Percentiles rank a stretch among this genome's conserved stretches.
These are phyloP conservation scores for Vulpes ferrilata DNA, from an alignment of 2,113 vertebrate species.

Conservation along the genomic window DNA sequence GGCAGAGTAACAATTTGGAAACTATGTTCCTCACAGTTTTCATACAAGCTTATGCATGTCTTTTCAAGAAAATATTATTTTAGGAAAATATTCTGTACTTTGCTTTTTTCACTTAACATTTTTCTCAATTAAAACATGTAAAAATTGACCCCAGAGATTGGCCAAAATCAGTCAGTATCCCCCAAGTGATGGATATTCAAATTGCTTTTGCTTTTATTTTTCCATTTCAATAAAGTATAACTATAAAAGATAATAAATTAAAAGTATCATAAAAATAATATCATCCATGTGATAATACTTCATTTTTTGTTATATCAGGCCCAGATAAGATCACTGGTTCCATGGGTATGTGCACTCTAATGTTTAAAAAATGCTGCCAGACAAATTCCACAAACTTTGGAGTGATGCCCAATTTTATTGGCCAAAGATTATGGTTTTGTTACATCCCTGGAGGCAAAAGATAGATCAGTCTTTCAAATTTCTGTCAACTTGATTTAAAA, in stretches of 20 bases:
- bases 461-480: conserved; percentile 35
- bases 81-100: background rate
- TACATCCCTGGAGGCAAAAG: background rate
- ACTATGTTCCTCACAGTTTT: background rate
- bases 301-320: background rate
- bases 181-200: background rate
- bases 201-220: background rate
- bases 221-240: background rate
- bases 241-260: background rate
- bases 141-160: background rate
- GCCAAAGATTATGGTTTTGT: background rate
- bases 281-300: background rate
- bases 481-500: background rate
- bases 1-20: background rate
- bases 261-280: background rate
- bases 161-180: background rate
- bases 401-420: background rate
- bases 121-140: background rate
- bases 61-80: background rate
- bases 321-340: background rate
- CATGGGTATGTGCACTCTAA: background rate
- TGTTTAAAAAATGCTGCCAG: background rate
- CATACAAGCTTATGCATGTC: background rate
- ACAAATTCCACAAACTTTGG: background rate
- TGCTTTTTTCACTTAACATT: background rate